Evolutionary conservation across 1,140 invertebrate species (phyloP).

Genomic region (Zelostemma sp.): DNA sequence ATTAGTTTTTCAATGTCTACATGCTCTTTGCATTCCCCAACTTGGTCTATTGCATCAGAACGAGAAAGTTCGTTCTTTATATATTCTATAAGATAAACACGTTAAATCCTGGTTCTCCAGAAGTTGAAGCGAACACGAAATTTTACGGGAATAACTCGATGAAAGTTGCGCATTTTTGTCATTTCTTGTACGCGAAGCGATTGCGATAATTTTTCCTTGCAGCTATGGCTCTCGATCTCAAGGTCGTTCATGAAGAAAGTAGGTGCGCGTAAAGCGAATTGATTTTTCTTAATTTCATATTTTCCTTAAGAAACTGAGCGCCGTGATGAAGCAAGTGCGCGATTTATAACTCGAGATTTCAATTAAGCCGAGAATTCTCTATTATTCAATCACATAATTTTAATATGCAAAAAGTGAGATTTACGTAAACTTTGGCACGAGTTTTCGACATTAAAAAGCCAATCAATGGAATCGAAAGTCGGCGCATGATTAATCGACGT

Average conservation of each 20-base stretch:
- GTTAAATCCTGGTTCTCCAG: neutral
- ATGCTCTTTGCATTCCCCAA: constrained; percentile 25
- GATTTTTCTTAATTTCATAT: neutral
- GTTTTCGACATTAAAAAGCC: too few species aligned
- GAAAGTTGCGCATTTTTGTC: neutral
- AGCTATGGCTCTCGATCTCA: neutral
- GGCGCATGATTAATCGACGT: neutral
- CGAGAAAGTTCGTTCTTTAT: constrained; percentile 38
- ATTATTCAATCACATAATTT: too few species aligned
- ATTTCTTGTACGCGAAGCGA: too few species aligned
- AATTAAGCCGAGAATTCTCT: neutral
- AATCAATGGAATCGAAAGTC: too few species aligned
- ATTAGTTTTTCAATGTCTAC: constrained; percentile 12
- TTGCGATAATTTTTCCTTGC: too few species aligned
- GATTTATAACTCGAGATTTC: too few species aligned
- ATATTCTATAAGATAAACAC: constrained; percentile 20
- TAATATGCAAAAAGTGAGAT: too few species aligned
- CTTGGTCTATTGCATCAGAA: constrained; percentile 31
- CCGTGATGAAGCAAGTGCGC: too few species aligned
- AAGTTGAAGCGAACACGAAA: neutral
- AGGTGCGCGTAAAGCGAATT: neutral
- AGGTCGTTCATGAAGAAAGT: neutral
- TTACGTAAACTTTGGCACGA: neutral
- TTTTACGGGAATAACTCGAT: neutral
- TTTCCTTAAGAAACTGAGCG: neutral